Evolutionary conservation across 2,797 vertebrate species (phyloP).

Genomic region (Pseudopleuronectes americanus): DNA sequence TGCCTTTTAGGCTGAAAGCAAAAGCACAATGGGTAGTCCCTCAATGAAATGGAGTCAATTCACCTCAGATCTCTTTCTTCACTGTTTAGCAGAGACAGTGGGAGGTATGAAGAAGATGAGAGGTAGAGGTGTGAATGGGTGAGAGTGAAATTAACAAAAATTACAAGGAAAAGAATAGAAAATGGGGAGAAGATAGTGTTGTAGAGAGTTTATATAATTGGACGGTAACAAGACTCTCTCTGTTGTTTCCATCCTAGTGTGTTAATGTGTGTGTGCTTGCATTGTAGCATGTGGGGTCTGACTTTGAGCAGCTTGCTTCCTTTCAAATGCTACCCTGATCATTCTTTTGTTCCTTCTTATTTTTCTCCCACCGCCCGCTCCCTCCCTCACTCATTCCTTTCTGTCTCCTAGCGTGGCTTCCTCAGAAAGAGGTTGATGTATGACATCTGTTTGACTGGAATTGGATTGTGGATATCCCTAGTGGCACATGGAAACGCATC

Average conservation of each 20-base stretch:
- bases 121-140: conserved; percentile 15
- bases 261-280: conserved; percentile 21
- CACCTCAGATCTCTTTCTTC: conserved; percentile 61
- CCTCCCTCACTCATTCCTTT: conserved; percentile 21
- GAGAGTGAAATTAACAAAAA: background rate
- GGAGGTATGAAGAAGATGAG: conserved; percentile 13
- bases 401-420: conserved; percentile 57
- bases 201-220: conserved; percentile 27
- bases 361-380: conserved; percentile 23
- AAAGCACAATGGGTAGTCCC: conserved; percentile 58
- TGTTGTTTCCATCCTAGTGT: conserved; percentile 41
- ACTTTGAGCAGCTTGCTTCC: conserved; percentile 53
- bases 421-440: conserved; percentile 75
- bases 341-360: conserved; percentile 67
- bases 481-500: conserved; percentile 75
- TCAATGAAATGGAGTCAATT: conserved; percentile 68
- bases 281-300: conserved; percentile 55
- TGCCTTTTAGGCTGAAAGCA: conserved; percentile 62
- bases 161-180: background rate
- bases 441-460: conserved; percentile 84
- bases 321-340: conserved; percentile 61
- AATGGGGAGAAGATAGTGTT: conserved; percentile 4
- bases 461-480: conserved; percentile 76
- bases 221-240: conserved; percentile 53
- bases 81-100: conserved; percentile 52